Base-by-base conservation (phyloP, 1,140 invertebrate genomes). In the Nasonia vitripennis region DNA sequence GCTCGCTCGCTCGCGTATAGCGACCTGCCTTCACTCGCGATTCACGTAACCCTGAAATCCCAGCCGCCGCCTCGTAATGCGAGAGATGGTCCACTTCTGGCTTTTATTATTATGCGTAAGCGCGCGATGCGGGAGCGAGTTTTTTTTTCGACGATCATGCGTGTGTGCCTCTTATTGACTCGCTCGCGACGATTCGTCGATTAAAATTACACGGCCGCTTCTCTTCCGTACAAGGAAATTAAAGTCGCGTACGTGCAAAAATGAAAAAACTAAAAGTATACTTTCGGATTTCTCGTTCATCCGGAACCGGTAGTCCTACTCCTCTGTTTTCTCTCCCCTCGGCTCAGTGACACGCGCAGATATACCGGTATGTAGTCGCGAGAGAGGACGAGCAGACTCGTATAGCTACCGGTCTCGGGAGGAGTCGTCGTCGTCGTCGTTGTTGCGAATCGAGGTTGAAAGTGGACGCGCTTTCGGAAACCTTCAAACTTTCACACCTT, bases 401-500 rank as follows among this genome's bases (percentile, higher is more conserved):
- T n/a, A 62, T 3, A 48, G 41, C n/a, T 37, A 20, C 67, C 37
- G 74, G 73, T 31, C 27, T 31, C 12, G 41, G 68, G 81, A 27
- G n/a, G 74, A 62, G 27, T 75, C 73, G 27, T 75, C 37, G 73
- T 10, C 5, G 34, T 23, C n/a, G 27, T 75, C 73, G 27, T 75
- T 17, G 73, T 2, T 11, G 34, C 55, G 41, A 51, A 48, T 34
- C 77, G 67, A 71, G 83, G 62, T 48, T 79, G 75, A 79, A 81
- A 75, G 73, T 74, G 51, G 77, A 74, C 45, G 20, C 77, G 84
- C 51, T 81, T 31, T 48, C 78, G 48, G 48, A 48, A 77, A 79
- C 84, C 84, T 85, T 85, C 84, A 73, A 85, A 85, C 84, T 85
- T 81, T 85, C 83, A 85, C 83, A 85, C 83, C 83, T 80, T 85